A percentile compares a stretch with the other conserved stretches of the same genome.
phyloP scores from a whole-genome alignment of 2,113 vertebrate genomes.

The Hystrix brachyura region DNA sequence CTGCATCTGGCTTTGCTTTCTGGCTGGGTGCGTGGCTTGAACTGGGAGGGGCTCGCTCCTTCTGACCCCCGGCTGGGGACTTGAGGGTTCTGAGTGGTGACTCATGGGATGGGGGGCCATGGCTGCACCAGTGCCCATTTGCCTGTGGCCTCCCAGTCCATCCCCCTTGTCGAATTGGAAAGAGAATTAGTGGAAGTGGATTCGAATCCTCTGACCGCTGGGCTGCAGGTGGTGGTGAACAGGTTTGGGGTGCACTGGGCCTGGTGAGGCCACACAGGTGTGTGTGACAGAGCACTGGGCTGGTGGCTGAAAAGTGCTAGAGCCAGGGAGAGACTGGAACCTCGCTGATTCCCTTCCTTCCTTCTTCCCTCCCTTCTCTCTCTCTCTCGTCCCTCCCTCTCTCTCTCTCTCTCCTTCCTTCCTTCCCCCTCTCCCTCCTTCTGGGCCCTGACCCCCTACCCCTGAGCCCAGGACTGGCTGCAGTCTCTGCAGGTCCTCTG shows the following conservation, averaged over 20 bases:
- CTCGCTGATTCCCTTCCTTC: background rate
- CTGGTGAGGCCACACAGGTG: fast-evolving
- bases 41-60: fast-evolving
- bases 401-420: too few species aligned
- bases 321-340: background rate
- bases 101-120: background rate
- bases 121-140: too few species aligned
- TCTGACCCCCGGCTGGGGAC: background rate
- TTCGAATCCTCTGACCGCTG: fast-evolving
- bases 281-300: fast-evolving
- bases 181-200: fast-evolving
- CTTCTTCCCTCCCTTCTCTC: background rate
- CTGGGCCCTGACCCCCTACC: background rate
- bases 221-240: background rate
- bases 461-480: background rate
- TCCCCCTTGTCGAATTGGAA: background rate
- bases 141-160: background rate
- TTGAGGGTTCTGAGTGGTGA: background rate
- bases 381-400: too few species aligned
- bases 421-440: too few species aligned
- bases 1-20: background rate
- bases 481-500: background rate
- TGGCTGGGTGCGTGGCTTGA: fast-evolving
- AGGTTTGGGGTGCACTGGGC: fast-evolving
- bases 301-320: background rate